A percentile compares a stretch with the other conserved stretches of the same genome.
Conservation (phyloP, 2,113 vertebrate genomes). For the Papio anubis region DNA sequence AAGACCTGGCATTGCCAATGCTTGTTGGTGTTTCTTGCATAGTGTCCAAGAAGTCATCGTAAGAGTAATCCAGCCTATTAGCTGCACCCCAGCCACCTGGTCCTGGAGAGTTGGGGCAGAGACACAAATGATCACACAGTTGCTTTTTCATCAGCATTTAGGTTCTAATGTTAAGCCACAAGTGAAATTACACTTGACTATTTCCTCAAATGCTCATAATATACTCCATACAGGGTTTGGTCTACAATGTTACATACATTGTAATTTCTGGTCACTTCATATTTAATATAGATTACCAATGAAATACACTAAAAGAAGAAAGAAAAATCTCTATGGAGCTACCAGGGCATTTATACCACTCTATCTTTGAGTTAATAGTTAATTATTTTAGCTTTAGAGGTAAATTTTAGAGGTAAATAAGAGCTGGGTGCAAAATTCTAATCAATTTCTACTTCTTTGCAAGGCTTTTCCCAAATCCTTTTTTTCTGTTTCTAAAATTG, state of each 20-base stretch:
- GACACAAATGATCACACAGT: neutral
- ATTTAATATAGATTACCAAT: neutral
- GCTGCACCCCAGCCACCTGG: conserved; percentile 93
- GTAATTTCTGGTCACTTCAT: neutral
- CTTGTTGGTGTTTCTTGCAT: conserved; percentile 77
- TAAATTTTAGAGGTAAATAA: neutral
- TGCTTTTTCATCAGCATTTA: neutral
- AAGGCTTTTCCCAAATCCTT: neutral
- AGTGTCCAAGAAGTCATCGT: conserved; percentile 90
- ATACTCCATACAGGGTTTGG: neutral
- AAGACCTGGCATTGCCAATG: conserved; percentile 67
- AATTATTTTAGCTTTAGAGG: neutral
- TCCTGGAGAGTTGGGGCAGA: conserved; percentile 80
- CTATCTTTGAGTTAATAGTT: neutral
- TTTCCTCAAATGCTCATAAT: neutral
- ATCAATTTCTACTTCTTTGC: neutral
- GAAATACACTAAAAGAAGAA: neutral
- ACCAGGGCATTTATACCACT: neutral
- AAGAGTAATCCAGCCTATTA: conserved; percentile 93
- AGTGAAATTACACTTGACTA: neutral
- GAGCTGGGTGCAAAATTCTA: neutral
- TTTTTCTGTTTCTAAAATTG: neutral
- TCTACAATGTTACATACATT: neutral
- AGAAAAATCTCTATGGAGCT: neutral
- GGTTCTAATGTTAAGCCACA: neutral